A percentile compares a stretch with the other conserved stretches of the same genome.
Conservation (phyloP, 2,888 invertebrate species). For the Caenorhabditis imperialis region DNA sequence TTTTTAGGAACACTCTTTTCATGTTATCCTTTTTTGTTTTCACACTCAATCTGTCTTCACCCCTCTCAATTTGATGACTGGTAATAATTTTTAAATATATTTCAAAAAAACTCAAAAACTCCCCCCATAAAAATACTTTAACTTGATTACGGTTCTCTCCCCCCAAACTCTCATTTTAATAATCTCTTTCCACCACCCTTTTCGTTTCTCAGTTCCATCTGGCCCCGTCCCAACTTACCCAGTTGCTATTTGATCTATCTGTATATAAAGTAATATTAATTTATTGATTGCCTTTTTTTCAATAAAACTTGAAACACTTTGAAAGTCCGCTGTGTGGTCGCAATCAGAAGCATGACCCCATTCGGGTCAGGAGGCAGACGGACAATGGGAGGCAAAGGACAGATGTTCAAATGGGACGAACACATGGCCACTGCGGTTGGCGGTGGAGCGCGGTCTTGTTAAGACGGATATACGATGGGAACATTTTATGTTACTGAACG, state of each 20-base stretch:
- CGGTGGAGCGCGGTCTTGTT: no score
- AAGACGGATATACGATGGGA: no score
- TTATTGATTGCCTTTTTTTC: conserved; percentile 1
- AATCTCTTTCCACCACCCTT: conserved; percentile 8
- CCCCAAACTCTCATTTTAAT: neutral
- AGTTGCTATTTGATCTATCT: neutral
- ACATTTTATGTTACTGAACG: no score
- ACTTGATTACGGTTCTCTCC: conserved; percentile 8
- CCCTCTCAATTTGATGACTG: conserved; percentile 3
- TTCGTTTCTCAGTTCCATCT: conserved; percentile 26
- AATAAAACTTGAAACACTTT: neutral
- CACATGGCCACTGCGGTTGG: no score
- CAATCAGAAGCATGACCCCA: no score
- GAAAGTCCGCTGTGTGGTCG: no score
- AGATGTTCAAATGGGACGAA: no score
- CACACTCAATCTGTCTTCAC: neutral
- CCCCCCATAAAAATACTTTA: conserved; percentile 9
- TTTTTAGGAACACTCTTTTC: neutral
- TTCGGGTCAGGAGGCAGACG: no score
- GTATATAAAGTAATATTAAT: conserved; percentile 8
- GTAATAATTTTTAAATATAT: neutral
- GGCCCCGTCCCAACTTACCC: conserved; percentile 3
- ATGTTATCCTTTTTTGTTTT: conserved; percentile 1
- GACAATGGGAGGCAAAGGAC: no score
- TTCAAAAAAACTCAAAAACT: conserved; percentile 1